These are phyloP conservation scores for Dendroctonus valens DNA, from an alignment of 1,140 invertebrate species.

Conservation along the genomic window DNA sequence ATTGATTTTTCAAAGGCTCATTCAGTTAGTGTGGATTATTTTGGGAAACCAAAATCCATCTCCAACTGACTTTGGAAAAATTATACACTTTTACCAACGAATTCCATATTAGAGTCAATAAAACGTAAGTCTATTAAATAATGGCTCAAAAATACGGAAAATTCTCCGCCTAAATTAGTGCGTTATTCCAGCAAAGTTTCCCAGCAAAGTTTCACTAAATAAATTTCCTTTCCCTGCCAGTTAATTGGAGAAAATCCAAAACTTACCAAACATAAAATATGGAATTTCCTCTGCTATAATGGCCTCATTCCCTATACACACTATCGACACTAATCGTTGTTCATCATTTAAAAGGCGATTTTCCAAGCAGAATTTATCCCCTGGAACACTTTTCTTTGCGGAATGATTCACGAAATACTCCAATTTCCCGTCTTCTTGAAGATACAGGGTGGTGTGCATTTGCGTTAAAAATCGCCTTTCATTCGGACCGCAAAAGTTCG, in stretches of 20 bases:
- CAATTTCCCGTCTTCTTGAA: conserved; percentile 2
- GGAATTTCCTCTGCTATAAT: not conserved
- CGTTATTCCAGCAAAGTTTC: no score
- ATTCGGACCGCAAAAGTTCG: not conserved
- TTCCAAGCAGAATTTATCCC: conserved; percentile 9
- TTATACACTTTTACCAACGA: no score
- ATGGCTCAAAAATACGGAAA: no score
- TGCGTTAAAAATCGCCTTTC: not conserved
- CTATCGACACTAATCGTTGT: not conserved
- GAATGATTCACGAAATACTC: not conserved
- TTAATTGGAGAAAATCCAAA: not conserved
- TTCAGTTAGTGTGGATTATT: no score
- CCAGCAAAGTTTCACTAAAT: no score
- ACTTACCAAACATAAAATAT: conserved; percentile 1
- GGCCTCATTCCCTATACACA: not conserved
- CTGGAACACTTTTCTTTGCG: not conserved
- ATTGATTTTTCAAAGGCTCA: no score
- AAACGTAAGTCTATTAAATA: no score
- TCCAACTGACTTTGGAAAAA: no score
- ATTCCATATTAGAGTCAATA: no score
- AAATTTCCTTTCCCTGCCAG: no score
- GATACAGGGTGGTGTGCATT: not conserved
- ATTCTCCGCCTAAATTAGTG: no score
- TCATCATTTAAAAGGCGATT: not conserved
- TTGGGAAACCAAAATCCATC: no score